A percentile compares a stretch with the other conserved stretches of the same genome.
Conservation (phyloP, 2,113 vertebrate genomes). For the Ictalurus furcatus region DNA sequence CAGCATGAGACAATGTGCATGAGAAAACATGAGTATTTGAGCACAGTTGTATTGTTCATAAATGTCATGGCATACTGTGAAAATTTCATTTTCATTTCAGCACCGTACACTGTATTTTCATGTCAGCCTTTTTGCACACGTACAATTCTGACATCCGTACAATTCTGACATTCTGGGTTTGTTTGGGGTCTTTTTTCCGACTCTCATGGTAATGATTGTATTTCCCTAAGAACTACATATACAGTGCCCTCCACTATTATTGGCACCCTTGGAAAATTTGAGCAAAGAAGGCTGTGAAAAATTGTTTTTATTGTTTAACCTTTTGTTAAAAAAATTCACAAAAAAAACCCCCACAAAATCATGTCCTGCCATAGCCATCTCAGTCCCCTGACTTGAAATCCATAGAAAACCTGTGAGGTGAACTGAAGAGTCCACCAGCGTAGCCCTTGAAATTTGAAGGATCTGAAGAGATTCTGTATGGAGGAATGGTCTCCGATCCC, state of each 20-base stretch:
- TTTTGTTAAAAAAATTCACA: too few species aligned
- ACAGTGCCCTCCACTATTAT: neutral
- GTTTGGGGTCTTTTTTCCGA: neutral
- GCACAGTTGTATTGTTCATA: constrained; percentile 7
- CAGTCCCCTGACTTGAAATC: too few species aligned
- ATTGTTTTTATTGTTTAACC: too few species aligned
- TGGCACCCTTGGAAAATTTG: too few species aligned
- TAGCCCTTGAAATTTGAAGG: too few species aligned
- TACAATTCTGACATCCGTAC: neutral
- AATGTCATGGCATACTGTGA: neutral
- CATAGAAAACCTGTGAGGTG: too few species aligned
- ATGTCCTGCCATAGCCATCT: too few species aligned
- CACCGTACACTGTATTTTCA: neutral
- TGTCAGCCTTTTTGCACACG: neutral
- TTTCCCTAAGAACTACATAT: neutral
- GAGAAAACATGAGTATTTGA: neutral
- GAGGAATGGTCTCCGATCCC: too few species aligned
- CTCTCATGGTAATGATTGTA: neutral
- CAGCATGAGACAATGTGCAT: constrained; percentile 1
- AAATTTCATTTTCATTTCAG: neutral
- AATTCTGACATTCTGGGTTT: neutral
- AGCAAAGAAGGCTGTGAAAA: too few species aligned
- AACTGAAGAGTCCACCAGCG: too few species aligned
- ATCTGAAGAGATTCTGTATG: too few species aligned
- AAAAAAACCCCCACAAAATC: too few species aligned